These are phyloP conservation scores for Ganaspis brasiliensis DNA, from an alignment of 2,888 invertebrate species.

Conservation along the genomic window DNA sequence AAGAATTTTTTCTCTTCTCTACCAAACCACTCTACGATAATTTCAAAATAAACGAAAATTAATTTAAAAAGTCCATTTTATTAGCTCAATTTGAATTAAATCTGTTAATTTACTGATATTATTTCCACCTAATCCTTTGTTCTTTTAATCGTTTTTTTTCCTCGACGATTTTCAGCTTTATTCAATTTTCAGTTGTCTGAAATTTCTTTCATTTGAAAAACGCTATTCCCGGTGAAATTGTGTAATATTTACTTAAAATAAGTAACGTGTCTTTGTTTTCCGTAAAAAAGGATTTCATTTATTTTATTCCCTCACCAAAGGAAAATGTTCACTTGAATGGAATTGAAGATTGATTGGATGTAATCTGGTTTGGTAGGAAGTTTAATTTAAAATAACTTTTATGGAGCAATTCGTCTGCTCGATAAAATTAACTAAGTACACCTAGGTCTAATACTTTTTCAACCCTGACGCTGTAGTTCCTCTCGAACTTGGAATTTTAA, in stretches of 20 bases:
- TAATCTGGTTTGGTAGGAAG: conserved; percentile 23
- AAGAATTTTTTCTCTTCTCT: conserved; percentile 11
- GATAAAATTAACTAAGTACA: conserved; percentile 39
- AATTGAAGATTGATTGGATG: neutral
- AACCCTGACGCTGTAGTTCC: conserved; percentile 14
- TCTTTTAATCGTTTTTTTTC: neutral
- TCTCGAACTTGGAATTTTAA: conserved; percentile 5
- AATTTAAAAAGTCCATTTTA: neutral
- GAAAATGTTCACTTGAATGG: neutral
- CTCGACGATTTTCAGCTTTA: conserved; percentile 3
- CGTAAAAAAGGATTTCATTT: too few relatives aligned
- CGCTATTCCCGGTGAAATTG: too few relatives aligned
- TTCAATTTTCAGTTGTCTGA: neutral
- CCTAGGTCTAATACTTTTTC: conserved; percentile 40
- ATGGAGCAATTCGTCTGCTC: conserved; percentile 26
- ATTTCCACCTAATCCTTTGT: neutral
- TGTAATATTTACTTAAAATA: too few relatives aligned
- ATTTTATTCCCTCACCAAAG: too few relatives aligned
- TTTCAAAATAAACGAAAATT: conserved; percentile 6
- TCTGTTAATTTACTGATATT: neutral
- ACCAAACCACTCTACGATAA: conserved; percentile 24
- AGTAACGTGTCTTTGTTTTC: too few relatives aligned
- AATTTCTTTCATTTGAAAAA: neutral
- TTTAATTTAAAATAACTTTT: conserved; percentile 10
- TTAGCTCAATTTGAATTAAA: neutral